A percentile compares a stretch with the other conserved stretches of the same genome.
These are phyloP conservation scores for Eumeta japonica DNA, from an alignment of 1,140 invertebrate species.

Conservation along the genomic window DNA sequence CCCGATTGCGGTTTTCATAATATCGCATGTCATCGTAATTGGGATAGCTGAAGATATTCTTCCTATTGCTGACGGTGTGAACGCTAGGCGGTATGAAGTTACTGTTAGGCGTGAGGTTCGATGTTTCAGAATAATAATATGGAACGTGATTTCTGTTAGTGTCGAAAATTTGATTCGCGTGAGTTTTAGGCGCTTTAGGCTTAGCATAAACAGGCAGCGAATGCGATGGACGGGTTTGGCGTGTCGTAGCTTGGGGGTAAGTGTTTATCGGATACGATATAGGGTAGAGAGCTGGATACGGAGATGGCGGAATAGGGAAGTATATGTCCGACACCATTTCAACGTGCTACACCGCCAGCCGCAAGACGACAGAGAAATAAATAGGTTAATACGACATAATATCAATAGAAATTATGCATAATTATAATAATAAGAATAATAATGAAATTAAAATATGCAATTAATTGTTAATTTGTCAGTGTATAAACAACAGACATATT, in stretches of 20 bases:
- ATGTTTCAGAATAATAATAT: slow-evolving; percentile 49
- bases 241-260: slow-evolving; percentile 32
- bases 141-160: slow-evolving; percentile 51
- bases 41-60: neutral
- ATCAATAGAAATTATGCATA: no score
- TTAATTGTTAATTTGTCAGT: no score
- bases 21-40: neutral
- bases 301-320: slow-evolving; percentile 51
- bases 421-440: no score
- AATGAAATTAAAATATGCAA: no score
- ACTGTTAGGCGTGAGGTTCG: slow-evolving; percentile 31
- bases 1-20: no score
- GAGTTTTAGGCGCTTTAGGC: slow-evolving; percentile 25
- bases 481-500: neutral
- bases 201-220: slow-evolving; percentile 27
- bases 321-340: slow-evolving; percentile 75
- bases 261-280: slow-evolving; percentile 47
- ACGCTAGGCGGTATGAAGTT: neutral
- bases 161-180: slow-evolving; percentile 37
- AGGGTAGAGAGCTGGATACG: slow-evolving; percentile 40
- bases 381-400: slow-evolving; percentile 43
- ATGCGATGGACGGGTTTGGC: slow-evolving; percentile 24
- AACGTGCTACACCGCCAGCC: slow-evolving; percentile 61
- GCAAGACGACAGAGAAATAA: slow-evolving; percentile 48
- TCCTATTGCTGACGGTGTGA: no score